Evolutionary conservation across 2,888 invertebrate species (phyloP), one percentile per base, ranked within the genome.

Genomic region (Cordilura impudica): DNA sequence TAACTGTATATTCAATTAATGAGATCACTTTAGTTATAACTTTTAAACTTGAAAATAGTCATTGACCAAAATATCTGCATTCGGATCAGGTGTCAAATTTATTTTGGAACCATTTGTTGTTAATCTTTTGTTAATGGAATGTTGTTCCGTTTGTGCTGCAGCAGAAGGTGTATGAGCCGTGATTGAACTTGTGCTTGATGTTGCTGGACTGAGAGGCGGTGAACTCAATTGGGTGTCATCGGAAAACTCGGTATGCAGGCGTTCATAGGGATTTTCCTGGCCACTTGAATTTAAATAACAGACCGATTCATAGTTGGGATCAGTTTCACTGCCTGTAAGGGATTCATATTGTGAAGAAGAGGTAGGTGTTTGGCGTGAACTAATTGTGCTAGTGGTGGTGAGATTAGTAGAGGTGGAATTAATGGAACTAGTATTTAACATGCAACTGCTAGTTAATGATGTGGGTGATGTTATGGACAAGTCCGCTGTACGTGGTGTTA

Each of bases 301-400:
- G 0, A 96, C 95, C 82, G 95, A 95, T 87, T 96, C 95, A 85
- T 96, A 96, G 87, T 95, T 95, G 0, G 95, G 95, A 90, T 95
- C 95, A 0, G 94, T 93, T 87, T 95, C 95, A 85, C 95, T 95
- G 81, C 93, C 94, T 0, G 93, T 93, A 91, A 95, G 93, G 1
- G 94, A 94, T 86, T 95, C 95, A 85, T 95, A 95, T 88, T 95
- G 95, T 3, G 94, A 94, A 85, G 95, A 95, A 1, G 91, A 89
- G 47, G 82, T 76, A 10, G 86, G 85, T 45, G 92, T 91, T 23
- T 91, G 91, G 58, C 83, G 84, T 14, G 86, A 85, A 63, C 85
- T 93, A 80, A 86, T 84, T 3, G 82, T 84, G 78, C 85, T 93
- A 77, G 84, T 86, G 70, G 85, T 86, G 31, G 82, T 81, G 31